phyloP scores from a whole-genome alignment of 2,797 vertebrate genomes.

The Iguana delicatissima region DNA sequence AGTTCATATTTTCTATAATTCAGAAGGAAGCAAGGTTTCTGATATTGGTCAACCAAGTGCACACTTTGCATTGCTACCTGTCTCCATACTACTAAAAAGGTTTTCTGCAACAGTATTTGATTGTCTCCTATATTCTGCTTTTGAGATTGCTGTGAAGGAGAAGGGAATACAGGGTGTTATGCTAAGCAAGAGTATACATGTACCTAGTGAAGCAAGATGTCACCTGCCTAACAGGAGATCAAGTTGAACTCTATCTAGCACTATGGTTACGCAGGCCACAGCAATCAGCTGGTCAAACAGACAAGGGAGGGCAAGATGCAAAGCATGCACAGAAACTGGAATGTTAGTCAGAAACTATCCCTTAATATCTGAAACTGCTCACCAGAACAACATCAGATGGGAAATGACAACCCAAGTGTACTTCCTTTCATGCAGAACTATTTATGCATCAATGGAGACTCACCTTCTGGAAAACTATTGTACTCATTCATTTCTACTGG shows the following conservation, averaged over 20 bases:
- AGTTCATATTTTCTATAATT: slow-evolving; percentile 88
- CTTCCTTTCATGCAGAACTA: neutral
- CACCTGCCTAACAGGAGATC: neutral
- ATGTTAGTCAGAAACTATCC: neutral
- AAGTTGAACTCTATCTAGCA: neutral
- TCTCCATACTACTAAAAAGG: neutral
- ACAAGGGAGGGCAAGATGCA: neutral
- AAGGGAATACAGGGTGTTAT: neutral
- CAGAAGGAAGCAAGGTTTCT: slow-evolving; percentile 45
- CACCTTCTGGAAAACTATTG: slow-evolving; percentile 83
- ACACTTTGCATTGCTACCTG: neutral
- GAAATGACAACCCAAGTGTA: neutral
- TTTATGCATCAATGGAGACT: slow-evolving; percentile 18
- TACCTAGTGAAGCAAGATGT: too few species aligned
- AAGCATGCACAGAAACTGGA: neutral
- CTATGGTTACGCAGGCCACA: neutral
- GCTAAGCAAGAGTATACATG: neutral
- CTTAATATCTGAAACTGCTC: neutral
- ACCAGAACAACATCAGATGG: neutral
- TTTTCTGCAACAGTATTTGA: neutral
- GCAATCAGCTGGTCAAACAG: neutral
- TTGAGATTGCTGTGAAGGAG: neutral
- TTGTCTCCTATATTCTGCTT: neutral
- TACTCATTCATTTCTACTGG: slow-evolving; percentile 82
- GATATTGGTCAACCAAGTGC: neutral